Conservation (phyloP, 2,113 vertebrate genomes). For the Puma concolor region DNA sequence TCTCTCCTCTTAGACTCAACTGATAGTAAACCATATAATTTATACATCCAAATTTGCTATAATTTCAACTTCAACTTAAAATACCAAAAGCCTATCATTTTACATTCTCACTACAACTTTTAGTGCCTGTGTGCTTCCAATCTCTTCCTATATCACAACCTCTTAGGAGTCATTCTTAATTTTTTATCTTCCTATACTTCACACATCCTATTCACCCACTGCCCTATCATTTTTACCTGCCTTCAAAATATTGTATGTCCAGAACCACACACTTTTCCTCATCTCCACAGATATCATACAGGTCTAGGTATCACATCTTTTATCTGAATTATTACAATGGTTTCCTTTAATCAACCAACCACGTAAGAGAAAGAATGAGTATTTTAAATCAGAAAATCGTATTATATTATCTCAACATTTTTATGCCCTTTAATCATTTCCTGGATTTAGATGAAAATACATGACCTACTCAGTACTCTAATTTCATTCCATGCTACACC, state of each 20-base stretch:
- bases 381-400: background rate
- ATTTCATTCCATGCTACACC: background rate
- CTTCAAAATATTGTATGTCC: background rate
- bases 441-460: background rate
- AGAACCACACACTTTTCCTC: background rate
- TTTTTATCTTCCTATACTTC: background rate
- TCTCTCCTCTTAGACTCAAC: background rate
- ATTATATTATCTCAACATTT: background rate
- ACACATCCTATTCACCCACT: too few relatives aligned
- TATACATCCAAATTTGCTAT: background rate
- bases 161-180: background rate
- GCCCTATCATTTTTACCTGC: background rate
- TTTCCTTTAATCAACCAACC: background rate
- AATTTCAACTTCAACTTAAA: background rate
- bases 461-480: background rate
- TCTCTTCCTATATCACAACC: background rate
- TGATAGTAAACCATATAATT: background rate
- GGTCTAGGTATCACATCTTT: background rate
- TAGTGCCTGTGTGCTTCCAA: background rate
- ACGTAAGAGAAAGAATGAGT: background rate
- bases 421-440: background rate
- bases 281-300: background rate
- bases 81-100: background rate
- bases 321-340: background rate
- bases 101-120: background rate